These are phyloP conservation scores for Gambusia yucatana DNA, from an alignment of 2,797 vertebrate genomes.

Conservation along the genomic window DNA sequence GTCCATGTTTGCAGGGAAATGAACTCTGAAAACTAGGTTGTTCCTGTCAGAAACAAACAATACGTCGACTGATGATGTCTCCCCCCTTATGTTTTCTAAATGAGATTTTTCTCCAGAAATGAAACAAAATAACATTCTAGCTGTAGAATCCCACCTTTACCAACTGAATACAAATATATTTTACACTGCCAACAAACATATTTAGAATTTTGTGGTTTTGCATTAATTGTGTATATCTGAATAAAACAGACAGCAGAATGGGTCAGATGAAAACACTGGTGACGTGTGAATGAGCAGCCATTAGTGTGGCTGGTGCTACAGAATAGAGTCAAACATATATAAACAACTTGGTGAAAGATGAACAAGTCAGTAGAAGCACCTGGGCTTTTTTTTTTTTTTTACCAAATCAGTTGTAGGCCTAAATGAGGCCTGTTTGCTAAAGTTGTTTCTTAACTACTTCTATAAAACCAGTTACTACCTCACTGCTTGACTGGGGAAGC, in stretches of 20 bases:
- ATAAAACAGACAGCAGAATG: not conserved
- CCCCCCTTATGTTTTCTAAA: not conserved
- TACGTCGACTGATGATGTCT: not conserved
- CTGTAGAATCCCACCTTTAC: not conserved
- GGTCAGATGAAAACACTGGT: not conserved
- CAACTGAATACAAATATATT: not conserved
- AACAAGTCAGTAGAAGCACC: not conserved
- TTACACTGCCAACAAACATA: not conserved
- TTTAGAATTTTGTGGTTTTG: not conserved
- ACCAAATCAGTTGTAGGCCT: not conserved
- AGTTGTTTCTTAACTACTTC: not conserved
- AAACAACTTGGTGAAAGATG: not conserved
- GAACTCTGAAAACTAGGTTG: slow-evolving; percentile 44
- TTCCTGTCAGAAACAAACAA: not conserved
- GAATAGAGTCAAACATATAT: not conserved
- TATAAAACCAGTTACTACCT: not conserved
- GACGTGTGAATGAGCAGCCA: not conserved
- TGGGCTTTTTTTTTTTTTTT: not conserved
- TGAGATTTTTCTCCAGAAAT: not conserved
- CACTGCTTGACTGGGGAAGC: not conserved
- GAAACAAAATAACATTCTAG: not conserved
- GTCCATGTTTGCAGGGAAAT: slow-evolving; percentile 41
- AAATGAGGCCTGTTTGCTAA: not conserved
- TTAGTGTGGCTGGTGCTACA: not conserved
- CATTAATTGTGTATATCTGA: not conserved